Evolutionary conservation across 2,888 invertebrate species (phyloP).

Genomic region (Sclerodermus sp.): DNA sequence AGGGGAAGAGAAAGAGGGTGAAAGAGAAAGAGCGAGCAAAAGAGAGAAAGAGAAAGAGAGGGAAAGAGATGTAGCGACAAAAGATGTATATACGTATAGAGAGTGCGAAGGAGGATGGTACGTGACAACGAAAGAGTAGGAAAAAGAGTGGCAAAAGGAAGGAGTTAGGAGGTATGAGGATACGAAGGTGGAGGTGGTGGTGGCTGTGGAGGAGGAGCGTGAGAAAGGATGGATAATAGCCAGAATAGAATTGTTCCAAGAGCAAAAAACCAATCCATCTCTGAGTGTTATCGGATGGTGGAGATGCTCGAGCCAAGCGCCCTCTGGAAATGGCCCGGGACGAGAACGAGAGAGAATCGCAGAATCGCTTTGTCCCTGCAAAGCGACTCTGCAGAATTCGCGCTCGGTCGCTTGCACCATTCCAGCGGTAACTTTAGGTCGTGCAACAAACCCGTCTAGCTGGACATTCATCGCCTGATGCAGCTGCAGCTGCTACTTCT

Average conservation of each 20-base stretch:
- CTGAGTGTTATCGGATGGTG: slow-evolving; percentile 47
- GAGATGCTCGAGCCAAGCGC: slow-evolving; percentile 34
- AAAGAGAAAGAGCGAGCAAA: too few relatives aligned
- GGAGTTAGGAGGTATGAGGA: slow-evolving; percentile 12
- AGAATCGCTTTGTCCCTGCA: too few relatives aligned
- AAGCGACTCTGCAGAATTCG: too few relatives aligned
- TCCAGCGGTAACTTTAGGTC: too few relatives aligned
- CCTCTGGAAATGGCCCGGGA: slow-evolving; percentile 25
- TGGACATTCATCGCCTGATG: too few relatives aligned
- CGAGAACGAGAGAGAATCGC: slow-evolving; percentile 3
- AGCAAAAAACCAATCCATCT: slow-evolving; percentile 50
- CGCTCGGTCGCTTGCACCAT: too few relatives aligned
- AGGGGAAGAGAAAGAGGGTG: too few relatives aligned
- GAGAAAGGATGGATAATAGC: slow-evolving; percentile 42
- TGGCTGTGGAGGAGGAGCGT: slow-evolving; percentile 9
- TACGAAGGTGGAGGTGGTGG: slow-evolving; percentile 13
- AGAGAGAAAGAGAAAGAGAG: too few relatives aligned
- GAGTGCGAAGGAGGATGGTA: slow-evolving; percentile 5
- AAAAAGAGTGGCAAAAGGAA: slow-evolving; percentile 23
- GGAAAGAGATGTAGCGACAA: too few relatives aligned
- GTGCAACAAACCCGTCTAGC: too few relatives aligned
- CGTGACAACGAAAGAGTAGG: slow-evolving; percentile 16
- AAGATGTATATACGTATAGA: slow-evolving; percentile 17
- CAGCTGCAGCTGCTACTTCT: too few relatives aligned
- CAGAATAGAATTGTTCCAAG: slow-evolving; percentile 48